Evolutionary conservation across 1,140 invertebrate genomes (phyloP).

Genomic region (Cardiocondyla obscurior): DNA sequence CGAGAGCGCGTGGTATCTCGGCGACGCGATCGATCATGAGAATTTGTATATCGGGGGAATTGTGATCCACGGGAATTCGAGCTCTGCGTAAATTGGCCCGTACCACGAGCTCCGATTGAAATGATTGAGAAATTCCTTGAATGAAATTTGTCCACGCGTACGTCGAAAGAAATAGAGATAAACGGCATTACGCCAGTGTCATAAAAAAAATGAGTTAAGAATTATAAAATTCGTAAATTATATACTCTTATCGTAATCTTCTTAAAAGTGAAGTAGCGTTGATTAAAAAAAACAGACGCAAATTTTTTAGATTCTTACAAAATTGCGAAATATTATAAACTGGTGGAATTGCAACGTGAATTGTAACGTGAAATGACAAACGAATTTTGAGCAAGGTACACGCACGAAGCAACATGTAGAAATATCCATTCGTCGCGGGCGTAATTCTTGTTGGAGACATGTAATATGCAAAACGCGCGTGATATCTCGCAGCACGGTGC

Average conservation of each 20-base stretch:
- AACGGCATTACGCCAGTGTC: no score
- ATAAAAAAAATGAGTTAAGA: no score
- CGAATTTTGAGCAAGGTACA: neutral
- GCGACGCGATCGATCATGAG: slow-evolving; percentile 27
- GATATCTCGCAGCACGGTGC: slow-evolving; percentile 14
- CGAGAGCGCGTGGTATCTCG: neutral
- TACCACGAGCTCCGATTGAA: slow-evolving; percentile 4
- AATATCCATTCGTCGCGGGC: slow-evolving; percentile 31
- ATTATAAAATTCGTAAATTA: no score
- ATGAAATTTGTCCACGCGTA: neutral
- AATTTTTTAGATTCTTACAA: neutral
- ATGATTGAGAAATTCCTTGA: slow-evolving; percentile 20
- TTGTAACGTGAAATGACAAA: neutral
- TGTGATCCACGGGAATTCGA: slow-evolving; percentile 11
- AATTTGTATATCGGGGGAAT: slow-evolving; percentile 40
- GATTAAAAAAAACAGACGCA: neutral
- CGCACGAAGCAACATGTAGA: neutral
- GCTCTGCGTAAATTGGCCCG: slow-evolving; percentile 10
- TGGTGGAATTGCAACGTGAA: neutral
- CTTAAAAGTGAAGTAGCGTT: no score
- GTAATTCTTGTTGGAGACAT: slow-evolving; percentile 27
- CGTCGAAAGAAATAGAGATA: neutral
- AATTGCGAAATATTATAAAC: neutral
- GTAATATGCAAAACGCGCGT: slow-evolving; percentile 38
- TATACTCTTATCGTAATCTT: neutral